phyloP scores from a whole-genome alignment of 2,888 invertebrate genomes.

The Anodontia alba region DNA sequence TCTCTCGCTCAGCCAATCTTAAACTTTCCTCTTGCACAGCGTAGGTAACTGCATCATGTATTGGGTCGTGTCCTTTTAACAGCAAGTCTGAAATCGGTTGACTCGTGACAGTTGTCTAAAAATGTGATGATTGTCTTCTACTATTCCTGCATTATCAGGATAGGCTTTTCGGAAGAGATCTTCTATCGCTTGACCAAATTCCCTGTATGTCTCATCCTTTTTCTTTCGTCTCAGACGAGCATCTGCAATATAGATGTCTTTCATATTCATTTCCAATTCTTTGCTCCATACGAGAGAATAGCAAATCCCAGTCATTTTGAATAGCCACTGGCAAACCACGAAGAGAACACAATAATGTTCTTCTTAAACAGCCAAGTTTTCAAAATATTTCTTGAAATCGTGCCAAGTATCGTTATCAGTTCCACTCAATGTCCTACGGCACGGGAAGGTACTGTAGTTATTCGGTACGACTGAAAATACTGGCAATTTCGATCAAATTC shows the following conservation, averaged over 20 bases:
- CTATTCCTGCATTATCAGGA: slow-evolving; percentile 35
- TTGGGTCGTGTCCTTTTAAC: slow-evolving; percentile 38
- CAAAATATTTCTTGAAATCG: slow-evolving; percentile 26
- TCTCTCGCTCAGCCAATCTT: slow-evolving; percentile 6
- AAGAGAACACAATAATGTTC: slow-evolving; percentile 33
- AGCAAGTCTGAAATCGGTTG: slow-evolving; percentile 42
- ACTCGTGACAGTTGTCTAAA: slow-evolving; percentile 40
- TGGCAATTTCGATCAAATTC: too few species aligned
- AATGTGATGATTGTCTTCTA: slow-evolving; percentile 29
- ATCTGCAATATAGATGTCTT: slow-evolving; percentile 44
- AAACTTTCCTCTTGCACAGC: slow-evolving; percentile 48
- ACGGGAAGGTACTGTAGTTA: slow-evolving; percentile 16
- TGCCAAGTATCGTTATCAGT: slow-evolving; percentile 22
- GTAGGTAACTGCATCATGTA: slow-evolving; percentile 41
- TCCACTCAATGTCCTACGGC: slow-evolving; percentile 27
- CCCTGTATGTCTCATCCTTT: slow-evolving; percentile 32
- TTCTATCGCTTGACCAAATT: too few species aligned
- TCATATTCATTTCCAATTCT: slow-evolving; percentile 39
- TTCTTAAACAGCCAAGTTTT: slow-evolving; percentile 25
- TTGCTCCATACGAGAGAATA: slow-evolving; percentile 30
- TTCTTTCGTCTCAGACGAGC: slow-evolving; percentile 29
- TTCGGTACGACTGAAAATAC: too few species aligned
- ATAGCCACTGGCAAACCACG: slow-evolving; percentile 29
- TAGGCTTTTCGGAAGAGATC: slow-evolving; percentile 44
- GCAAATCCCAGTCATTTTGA: slow-evolving; percentile 11